Conservation (phyloP, 2,888 invertebrate species). For the Aspidapion aeneum region DNA sequence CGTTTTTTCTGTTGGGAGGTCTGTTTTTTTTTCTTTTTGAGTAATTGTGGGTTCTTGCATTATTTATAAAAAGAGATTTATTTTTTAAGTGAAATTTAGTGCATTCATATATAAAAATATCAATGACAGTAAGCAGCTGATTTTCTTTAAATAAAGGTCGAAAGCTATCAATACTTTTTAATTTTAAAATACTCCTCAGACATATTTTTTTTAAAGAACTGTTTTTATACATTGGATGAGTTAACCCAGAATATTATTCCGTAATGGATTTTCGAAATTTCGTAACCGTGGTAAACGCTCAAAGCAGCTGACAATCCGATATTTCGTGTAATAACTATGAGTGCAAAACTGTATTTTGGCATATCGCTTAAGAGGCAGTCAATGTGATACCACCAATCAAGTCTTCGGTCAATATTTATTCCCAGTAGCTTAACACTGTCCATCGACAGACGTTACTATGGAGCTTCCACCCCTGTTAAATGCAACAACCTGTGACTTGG, state of each 20-base stretch:
- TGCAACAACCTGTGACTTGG: background rate
- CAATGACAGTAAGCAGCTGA: too few species aligned
- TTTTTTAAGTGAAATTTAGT: too few species aligned
- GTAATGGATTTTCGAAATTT: background rate
- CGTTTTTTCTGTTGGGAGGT: too few species aligned
- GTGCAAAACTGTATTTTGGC: background rate
- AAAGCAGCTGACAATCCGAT: background rate
- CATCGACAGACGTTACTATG: background rate
- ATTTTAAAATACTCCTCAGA: background rate
- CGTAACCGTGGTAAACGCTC: too few species aligned
- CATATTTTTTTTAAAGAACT: background rate
- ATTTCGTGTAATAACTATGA: background rate
- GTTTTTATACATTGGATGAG: background rate
- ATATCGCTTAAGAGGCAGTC: background rate
- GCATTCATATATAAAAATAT: too few species aligned
- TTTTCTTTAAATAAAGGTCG: background rate
- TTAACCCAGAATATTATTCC: background rate
- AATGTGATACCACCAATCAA: background rate
- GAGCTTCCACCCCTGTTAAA: background rate
- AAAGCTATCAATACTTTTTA: background rate
- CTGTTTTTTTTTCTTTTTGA: too few species aligned
- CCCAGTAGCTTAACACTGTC: background rate
- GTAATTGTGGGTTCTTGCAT: too few species aligned
- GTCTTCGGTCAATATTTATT: background rate
- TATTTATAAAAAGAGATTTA: too few species aligned